Conservation (phyloP, 2,797 vertebrate species). For the Morus bassanus region DNA sequence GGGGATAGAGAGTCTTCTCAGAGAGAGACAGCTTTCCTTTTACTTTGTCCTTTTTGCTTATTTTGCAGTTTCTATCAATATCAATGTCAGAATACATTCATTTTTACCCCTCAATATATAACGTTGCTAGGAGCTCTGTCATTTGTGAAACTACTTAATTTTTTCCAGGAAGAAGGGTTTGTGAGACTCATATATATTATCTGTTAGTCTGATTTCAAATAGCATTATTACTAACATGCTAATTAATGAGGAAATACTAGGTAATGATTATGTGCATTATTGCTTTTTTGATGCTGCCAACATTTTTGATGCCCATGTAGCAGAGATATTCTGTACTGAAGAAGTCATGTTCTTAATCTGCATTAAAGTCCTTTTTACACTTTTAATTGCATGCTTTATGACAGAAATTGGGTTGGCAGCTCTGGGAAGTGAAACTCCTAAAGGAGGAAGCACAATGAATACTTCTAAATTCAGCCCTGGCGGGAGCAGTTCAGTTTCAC, state of each 20-base stretch:
- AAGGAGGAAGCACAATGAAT: not conserved
- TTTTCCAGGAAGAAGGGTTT: not conserved
- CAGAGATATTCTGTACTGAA: not conserved
- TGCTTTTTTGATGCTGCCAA: not conserved
- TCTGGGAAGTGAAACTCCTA: not conserved
- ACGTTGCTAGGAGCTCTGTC: not conserved
- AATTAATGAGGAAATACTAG: not conserved
- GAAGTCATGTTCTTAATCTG: not conserved
- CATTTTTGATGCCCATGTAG: fast-evolving
- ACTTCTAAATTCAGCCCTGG: not conserved
- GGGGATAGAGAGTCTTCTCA: conserved; percentile 25
- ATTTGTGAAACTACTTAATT: not conserved
- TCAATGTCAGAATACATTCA: not conserved
- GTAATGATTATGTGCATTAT: not conserved
- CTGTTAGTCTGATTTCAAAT: not conserved
- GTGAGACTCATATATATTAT: not conserved
- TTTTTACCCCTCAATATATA: not conserved
- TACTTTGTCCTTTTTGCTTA: conserved; percentile 21
- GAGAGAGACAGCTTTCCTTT: conserved; percentile 22
- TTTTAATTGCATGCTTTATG: not conserved
- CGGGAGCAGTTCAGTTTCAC: not conserved
- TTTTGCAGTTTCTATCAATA: conserved; percentile 50
- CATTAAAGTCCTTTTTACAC: not conserved
- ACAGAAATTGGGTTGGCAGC: not conserved
- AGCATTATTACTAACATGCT: not conserved